A percentile compares a stretch with the other conserved stretches of the same genome.
Conservation (phyloP, 2,888 invertebrate genomes). For the Yponomeuta cagnagella region DNA sequence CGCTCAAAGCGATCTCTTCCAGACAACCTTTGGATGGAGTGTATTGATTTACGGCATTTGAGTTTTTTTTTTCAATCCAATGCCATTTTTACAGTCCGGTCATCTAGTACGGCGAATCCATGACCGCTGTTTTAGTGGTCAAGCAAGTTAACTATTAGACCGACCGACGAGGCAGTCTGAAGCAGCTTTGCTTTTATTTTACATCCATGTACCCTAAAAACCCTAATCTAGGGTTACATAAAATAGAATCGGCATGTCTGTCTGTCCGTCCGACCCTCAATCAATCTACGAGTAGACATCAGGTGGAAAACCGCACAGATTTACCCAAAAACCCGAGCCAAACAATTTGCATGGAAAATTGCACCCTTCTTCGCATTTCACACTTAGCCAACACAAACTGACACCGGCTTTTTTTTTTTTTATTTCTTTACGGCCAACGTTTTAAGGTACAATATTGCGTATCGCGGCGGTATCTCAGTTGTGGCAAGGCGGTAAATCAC, state of each 20-base stretch:
- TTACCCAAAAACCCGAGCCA: background rate
- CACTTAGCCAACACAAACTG: background rate
- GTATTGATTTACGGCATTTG: too few relatives aligned
- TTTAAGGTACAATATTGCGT: background rate
- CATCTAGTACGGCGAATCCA: too few relatives aligned
- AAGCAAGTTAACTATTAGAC: too few relatives aligned
- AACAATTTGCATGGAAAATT: constrained; percentile 10
- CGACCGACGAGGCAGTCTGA: too few relatives aligned
- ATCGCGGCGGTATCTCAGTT: background rate
- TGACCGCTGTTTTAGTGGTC: too few relatives aligned
- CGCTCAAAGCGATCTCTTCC: too few relatives aligned
- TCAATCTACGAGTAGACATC: background rate
- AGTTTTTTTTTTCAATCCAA: too few relatives aligned
- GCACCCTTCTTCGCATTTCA: constrained; percentile 6
- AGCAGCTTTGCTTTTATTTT: too few relatives aligned
- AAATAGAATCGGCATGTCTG: background rate
- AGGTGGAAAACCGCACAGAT: constrained; percentile 6
- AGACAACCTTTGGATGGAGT: too few relatives aligned
- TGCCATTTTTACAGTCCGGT: too few relatives aligned
- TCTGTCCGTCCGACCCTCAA: background rate
- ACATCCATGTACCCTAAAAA: too few relatives aligned
- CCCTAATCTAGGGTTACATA: too few relatives aligned
- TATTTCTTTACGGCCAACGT: background rate
- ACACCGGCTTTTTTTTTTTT: background rate
- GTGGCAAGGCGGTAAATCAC: constrained; percentile 6